Percentiles rank a stretch among this genome's conserved stretches.
These are phyloP conservation scores for Branchinecta sandiegonensis DNA, from an alignment of 2,888 invertebrate genomes.

Conservation along the genomic window DNA sequence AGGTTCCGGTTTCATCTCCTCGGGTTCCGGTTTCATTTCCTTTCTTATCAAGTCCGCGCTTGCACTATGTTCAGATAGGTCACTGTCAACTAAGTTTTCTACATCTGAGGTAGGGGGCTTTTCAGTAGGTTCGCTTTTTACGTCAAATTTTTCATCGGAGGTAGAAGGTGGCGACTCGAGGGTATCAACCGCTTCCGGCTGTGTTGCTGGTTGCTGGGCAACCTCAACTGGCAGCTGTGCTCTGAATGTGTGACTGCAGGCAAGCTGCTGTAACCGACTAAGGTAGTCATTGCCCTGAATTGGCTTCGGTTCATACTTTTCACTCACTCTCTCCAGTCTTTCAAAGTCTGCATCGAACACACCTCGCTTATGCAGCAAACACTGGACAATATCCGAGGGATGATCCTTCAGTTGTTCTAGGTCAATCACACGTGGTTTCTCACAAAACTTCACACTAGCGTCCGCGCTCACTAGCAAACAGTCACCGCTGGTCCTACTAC, in stretches of 20 bases:
- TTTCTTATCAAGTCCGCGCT: not conserved
- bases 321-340: conserved; percentile 68
- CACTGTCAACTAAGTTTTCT: not conserved
- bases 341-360: conserved; percentile 93
- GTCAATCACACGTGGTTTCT: conserved; percentile 39
- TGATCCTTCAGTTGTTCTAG: conserved; percentile 56
- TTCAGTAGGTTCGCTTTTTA: too few relatives aligned
- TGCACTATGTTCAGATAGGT: not conserved
- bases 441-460: conserved; percentile 15
- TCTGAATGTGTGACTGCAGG: not conserved
- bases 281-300: conserved; percentile 20
- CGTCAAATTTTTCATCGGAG: not conserved
- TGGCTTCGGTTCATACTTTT: conserved; percentile 52
- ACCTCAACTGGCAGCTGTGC: conserved; percentile 15
- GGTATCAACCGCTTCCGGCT: not conserved
- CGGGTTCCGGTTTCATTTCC: too few relatives aligned
- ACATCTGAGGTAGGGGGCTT: too few relatives aligned
- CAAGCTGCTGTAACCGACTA: not conserved
- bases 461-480: conserved; percentile 12
- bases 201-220: conserved; percentile 17
- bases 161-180: not conserved
- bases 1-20: not conserved
- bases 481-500: conserved; percentile 12
- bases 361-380: conserved; percentile 75
- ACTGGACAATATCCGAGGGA: conserved; percentile 84